Evolutionary conservation across 2,797 vertebrate species (phyloP), one percentile per base, ranked within the genome.

Genomic region (Hozukius guyotensis): DNA sequence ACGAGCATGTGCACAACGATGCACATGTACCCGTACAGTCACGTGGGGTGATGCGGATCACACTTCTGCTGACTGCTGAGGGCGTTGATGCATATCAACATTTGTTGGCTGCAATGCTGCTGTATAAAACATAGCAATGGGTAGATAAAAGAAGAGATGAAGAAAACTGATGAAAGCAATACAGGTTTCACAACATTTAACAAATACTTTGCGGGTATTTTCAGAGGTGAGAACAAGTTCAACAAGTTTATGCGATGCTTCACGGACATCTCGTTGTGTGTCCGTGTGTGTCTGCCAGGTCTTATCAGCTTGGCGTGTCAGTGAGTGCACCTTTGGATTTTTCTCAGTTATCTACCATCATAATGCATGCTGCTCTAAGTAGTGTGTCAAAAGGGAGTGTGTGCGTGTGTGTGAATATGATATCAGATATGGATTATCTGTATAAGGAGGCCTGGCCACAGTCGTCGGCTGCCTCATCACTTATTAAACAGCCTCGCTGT

Each of bases 381-480:
- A 34, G 12, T 20, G 64, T 68, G 74, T 70, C 38, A 75, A 52
- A 38, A 55, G 56, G 14, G 29, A 24, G 63, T 55, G 22, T 76
- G 46, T 55, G 75, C 61, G 64, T 71, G 60, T 31, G 71, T 77
- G 79, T 65, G 86, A 84, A 87, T 84, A 72, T 81, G 72, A 87
- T 78, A 84, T 87, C 83, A 86, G 74, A 77, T 87, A 84, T 87
- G 83, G 84, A 89, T 91, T 75, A 84, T 87, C 72, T 80, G 56
- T 64, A 78, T 25, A n/a, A 82, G 68, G 63, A 83, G 79, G 75
- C 72, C 74, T 29, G 80, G 64, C 85, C 87, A 60, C 79, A 79
- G 83, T 83, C 75, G 31, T 76, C 34, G 63, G 87, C 78, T 76
- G 77, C 67, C 80, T 90, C 89, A 90, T 93, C 74, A 84, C 75